Percentiles rank a stretch among this genome's conserved stretches.
phyloP scores from a whole-genome alignment of 1,140 invertebrate genomes.

The Papilio polyxenes region DNA sequence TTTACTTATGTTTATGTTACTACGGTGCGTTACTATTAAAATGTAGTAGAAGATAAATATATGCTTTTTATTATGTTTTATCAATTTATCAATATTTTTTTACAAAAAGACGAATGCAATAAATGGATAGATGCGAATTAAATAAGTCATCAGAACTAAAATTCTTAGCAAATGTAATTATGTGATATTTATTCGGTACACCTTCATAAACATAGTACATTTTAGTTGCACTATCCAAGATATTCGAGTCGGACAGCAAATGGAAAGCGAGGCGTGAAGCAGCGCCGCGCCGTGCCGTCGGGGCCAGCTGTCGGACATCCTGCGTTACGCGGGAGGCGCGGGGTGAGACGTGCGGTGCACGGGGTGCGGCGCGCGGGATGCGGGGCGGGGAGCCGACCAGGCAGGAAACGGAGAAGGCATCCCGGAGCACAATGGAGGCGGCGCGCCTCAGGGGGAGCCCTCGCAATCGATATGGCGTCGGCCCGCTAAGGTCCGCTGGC shows the following conservation, averaged over 20 bases:
- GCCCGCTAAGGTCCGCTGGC: slow-evolving; percentile 76
- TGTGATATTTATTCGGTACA: neutral
- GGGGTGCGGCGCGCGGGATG: slow-evolving; percentile 51
- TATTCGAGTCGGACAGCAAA: slow-evolving; percentile 28
- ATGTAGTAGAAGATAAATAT: neutral
- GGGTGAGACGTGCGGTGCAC: slow-evolving; percentile 49
- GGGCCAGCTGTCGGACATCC: slow-evolving; percentile 68
- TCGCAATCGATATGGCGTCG: slow-evolving; percentile 79
- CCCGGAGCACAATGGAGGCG: slow-evolving; percentile 76
- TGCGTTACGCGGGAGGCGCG: slow-evolving; percentile 55
- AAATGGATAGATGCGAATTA: neutral
- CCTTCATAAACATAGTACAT: neutral
- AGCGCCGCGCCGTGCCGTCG: slow-evolving; percentile 46
- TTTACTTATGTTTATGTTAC: neutral
- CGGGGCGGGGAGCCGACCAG: slow-evolving; percentile 55
- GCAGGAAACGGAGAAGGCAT: slow-evolving; percentile 77
- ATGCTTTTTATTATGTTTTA: no score
- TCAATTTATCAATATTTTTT: no score
- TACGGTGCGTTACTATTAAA: neutral
- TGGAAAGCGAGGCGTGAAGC: slow-evolving; percentile 39
- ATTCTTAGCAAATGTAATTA: neutral
- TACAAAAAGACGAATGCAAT: neutral
- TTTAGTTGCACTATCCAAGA: neutral
- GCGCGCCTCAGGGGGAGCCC: slow-evolving; percentile 77
- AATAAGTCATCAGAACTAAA: neutral